Evolutionary conservation across 2,888 invertebrate genomes (phyloP).

Genomic region (Patella caerulea): DNA sequence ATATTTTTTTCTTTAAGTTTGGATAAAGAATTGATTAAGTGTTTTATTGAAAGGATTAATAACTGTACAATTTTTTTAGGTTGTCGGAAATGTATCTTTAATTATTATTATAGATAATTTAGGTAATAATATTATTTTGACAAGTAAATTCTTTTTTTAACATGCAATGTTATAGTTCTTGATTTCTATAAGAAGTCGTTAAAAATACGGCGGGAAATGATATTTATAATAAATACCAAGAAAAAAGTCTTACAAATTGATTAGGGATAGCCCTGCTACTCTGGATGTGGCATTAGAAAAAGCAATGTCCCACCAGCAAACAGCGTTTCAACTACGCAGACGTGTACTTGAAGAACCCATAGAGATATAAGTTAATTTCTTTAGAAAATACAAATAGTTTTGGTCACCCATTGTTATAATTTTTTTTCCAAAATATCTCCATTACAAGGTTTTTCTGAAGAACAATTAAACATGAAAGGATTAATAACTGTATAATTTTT

Average conservation of each 20-base stretch:
- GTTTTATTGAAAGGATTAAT: neutral
- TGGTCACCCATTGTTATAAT: neutral
- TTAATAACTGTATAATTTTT: neutral
- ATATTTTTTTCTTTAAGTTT: neutral
- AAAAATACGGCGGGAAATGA: no score
- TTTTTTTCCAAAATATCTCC: neutral
- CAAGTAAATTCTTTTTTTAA: neutral
- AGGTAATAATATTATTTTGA: neutral
- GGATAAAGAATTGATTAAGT: neutral
- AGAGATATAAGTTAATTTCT: no score
- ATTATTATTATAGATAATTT: neutral
- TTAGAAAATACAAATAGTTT: no score
- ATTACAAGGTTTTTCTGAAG: neutral
- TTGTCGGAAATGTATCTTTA: neutral
- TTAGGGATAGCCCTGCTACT: no score
- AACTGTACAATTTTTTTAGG: neutral
- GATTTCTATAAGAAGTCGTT: neutral
- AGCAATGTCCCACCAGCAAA: no score
- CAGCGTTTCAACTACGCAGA: no score
- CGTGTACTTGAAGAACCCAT: no score
- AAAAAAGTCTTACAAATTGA: no score
- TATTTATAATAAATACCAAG: no score
- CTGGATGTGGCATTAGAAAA: no score
- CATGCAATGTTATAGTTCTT: neutral
- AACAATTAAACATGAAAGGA: neutral